Conservation (phyloP, 2,888 invertebrate genomes). For the Ochropleura leucogaster region DNA sequence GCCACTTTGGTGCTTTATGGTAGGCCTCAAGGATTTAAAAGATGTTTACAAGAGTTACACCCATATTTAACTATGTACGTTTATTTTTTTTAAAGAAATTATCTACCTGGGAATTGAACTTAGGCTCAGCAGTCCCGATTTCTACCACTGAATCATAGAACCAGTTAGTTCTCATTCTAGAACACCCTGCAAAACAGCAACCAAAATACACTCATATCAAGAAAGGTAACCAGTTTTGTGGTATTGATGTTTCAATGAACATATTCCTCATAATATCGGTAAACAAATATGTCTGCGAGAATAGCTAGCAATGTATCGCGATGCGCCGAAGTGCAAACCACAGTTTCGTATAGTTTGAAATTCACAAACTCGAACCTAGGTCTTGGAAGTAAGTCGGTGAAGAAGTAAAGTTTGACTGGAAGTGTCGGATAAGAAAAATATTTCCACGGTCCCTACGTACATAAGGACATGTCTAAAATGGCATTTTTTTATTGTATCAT, state of each 20-base stretch:
- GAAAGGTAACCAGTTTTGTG: not conserved
- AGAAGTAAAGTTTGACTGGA: constrained; percentile 56
- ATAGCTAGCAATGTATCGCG: constrained; percentile 54
- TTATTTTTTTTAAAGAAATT: not conserved
- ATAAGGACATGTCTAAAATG: no score
- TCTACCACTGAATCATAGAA: not conserved
- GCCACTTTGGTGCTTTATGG: no score
- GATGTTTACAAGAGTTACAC: not conserved
- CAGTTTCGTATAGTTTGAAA: constrained; percentile 57
- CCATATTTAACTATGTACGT: not conserved
- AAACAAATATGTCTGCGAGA: constrained; percentile 32
- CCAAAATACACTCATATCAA: not conserved
- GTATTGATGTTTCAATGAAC: not conserved
- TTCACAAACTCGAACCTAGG: constrained; percentile 62
- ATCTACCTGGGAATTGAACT: not conserved
- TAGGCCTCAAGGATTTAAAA: not conserved
- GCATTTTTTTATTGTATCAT: no score
- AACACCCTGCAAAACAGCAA: not conserved
- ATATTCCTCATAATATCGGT: not conserved
- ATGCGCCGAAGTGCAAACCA: constrained; percentile 58
- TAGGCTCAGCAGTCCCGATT: not conserved
- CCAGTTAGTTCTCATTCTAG: not conserved
- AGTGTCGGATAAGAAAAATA: not conserved
- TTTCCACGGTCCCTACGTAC: no score
- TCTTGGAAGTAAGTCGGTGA: constrained; percentile 39